Conservation (phyloP, 2,797 vertebrate genomes). For the Cuniculus paca region DNA sequence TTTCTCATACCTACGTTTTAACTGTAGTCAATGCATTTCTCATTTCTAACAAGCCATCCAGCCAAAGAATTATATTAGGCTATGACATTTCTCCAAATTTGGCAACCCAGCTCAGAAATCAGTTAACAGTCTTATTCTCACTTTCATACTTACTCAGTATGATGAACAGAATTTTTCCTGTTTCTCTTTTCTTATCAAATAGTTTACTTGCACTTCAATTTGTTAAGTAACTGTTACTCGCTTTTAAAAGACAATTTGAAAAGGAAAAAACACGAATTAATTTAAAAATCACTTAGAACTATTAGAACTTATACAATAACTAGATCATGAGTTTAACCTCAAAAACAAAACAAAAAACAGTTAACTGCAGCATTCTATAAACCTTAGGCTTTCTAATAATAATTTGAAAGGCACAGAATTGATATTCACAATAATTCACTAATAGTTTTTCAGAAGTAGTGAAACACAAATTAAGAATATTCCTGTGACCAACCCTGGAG, state of each 20-base stretch:
- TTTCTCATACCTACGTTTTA: constrained; percentile 64
- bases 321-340: background rate
- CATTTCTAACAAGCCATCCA: constrained; percentile 54
- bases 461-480: constrained; percentile 6
- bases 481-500: background rate
- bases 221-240: background rate
- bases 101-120: constrained; percentile 37
- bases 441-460: background rate
- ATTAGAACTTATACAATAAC: background rate
- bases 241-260: constrained; percentile 11
- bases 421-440: background rate
- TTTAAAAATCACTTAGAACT: constrained; percentile 4
- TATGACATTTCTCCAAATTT: constrained; percentile 39
- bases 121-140: background rate
- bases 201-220: constrained; percentile 22
- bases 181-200: background rate
- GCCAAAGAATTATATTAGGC: constrained; percentile 46
- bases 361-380: background rate
- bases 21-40: constrained; percentile 20
- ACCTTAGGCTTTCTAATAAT: background rate
- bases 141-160: background rate
- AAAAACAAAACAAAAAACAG: background rate
- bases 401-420: background rate
- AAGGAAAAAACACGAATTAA: background rate
- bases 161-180: background rate